Conservation (phyloP, 2,113 vertebrate species). For the Sinocyclocheilus maitianheensis region DNA sequence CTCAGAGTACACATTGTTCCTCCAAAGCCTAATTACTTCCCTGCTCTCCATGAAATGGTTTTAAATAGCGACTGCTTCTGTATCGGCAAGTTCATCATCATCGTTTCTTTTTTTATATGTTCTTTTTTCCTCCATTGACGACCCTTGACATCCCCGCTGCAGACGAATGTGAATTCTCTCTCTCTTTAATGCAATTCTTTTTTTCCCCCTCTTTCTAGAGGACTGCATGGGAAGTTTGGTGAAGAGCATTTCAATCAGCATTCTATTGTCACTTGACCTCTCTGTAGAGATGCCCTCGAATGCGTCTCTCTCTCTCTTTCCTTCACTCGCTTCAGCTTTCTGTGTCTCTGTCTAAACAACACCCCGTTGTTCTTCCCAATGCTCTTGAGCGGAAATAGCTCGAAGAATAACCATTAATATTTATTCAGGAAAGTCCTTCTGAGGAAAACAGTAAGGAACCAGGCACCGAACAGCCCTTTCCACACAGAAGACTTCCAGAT, state of each 20-base stretch:
- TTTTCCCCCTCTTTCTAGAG: constrained; percentile 10
- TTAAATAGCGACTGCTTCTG: constrained; percentile 66
- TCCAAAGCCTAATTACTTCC: constrained; percentile 73
- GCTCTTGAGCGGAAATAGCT: constrained; percentile 58
- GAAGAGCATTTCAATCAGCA: constrained; percentile 69
- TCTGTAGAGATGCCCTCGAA: constrained; percentile 48
- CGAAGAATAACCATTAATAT: constrained; percentile 65
- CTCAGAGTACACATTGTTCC: constrained; percentile 68
- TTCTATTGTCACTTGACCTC: constrained; percentile 62
- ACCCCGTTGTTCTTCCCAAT: constrained; percentile 64
- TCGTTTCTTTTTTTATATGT: constrained; percentile 46
- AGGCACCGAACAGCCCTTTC: constrained; percentile 46
- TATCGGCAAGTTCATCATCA: constrained; percentile 55
- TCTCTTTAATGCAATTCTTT: constrained; percentile 23
- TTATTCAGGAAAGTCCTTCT: constrained; percentile 64
- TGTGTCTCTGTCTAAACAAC: constrained; percentile 61
- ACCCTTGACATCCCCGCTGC: background rate
- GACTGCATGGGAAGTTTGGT: constrained; percentile 51
- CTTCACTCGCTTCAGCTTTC: constrained; percentile 27
- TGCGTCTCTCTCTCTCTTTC: constrained; percentile 34
- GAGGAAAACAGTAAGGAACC: constrained; percentile 55
- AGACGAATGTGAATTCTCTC: background rate
- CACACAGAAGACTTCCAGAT: constrained; percentile 23
- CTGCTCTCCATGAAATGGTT: constrained; percentile 66
- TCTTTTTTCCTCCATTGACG: background rate